Percentiles rank a stretch among this genome's conserved stretches.
Conservation (phyloP, 1,140 invertebrate species). For the Zaprionus ghesquierei region DNA sequence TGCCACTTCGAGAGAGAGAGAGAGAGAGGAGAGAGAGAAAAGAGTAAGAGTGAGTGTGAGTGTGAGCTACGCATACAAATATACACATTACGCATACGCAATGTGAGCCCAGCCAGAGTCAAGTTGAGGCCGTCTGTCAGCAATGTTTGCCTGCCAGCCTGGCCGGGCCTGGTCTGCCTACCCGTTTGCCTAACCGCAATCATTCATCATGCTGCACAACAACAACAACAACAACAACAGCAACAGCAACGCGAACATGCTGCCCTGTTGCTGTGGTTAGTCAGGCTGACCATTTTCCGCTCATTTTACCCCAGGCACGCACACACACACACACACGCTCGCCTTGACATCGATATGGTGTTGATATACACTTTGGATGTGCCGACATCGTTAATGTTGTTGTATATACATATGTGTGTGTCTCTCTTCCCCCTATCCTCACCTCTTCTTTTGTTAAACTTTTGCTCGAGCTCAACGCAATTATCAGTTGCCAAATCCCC, state of each 20-base stretch:
- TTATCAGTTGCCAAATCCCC: constrained; percentile 54
- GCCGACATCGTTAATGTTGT: constrained; percentile 62
- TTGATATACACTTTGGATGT: constrained; percentile 60
- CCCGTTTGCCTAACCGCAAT: constrained; percentile 54
- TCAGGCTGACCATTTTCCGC: constrained; percentile 53
- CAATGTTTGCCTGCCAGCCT: constrained; percentile 43
- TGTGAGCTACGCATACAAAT: not conserved
- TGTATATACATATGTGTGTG: constrained; percentile 23
- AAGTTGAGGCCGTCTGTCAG: constrained; percentile 60
- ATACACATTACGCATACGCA: constrained; percentile 69
- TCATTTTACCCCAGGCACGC: constrained; percentile 38
- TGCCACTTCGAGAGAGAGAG: constrained; percentile 12
- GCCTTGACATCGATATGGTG: constrained; percentile 67
- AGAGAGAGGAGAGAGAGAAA: not conserved
- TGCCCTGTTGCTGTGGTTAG: constrained; percentile 40
- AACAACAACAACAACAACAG: constrained; percentile 22
- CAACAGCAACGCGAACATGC: constrained; percentile 43
- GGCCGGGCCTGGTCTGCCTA: constrained; percentile 27
- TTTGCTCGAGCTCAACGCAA: constrained; percentile 36
- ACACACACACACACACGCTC: not conserved
- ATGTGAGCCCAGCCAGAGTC: constrained; percentile 30
- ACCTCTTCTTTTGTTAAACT: not conserved
- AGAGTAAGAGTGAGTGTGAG: not conserved
- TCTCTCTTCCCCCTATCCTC: constrained; percentile 2
- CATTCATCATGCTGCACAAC: constrained; percentile 66